Conservation (phyloP, 92 coral and sea anemone species). For the Porites lobata region DNA sequence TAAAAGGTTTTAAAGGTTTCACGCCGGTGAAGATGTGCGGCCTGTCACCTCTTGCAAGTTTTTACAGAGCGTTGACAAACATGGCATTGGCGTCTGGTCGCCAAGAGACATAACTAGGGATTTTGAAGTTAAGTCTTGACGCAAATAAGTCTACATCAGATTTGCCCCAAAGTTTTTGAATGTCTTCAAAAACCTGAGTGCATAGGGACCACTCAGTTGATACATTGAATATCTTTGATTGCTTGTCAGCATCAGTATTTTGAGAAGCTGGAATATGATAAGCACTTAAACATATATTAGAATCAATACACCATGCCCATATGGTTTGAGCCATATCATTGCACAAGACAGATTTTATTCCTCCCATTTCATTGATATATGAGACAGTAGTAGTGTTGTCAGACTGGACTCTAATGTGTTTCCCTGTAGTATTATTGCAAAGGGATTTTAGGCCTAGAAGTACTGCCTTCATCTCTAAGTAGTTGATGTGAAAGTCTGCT, state of each 20-base stretch:
- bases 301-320: constrained; percentile 40
- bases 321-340: constrained; percentile 37
- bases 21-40: too few relatives aligned
- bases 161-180: constrained; percentile 1
- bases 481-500: constrained; percentile 10
- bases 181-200: neutral
- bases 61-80: constrained; percentile 28
- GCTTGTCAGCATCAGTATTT: constrained; percentile 43
- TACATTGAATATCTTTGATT: constrained; percentile 16
- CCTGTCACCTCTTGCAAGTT: too few relatives aligned
- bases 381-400: constrained; percentile 41
- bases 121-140: constrained; percentile 25
- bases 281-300: constrained; percentile 47
- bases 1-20: too few relatives aligned
- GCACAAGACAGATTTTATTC: constrained; percentile 24
- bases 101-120: constrained; percentile 35
- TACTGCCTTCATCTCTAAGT: constrained; percentile 39
- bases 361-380: constrained; percentile 54
- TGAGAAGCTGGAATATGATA: constrained; percentile 40
- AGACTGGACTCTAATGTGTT: constrained; percentile 36
- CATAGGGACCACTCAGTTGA: constrained; percentile 48
- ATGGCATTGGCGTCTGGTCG: constrained; percentile 36
- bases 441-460: constrained; percentile 43
- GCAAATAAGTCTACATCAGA: constrained; percentile 32
- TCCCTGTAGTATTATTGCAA: neutral